Base-by-base conservation (phyloP, 2,888 invertebrate species). In the Phania funesta region DNA sequence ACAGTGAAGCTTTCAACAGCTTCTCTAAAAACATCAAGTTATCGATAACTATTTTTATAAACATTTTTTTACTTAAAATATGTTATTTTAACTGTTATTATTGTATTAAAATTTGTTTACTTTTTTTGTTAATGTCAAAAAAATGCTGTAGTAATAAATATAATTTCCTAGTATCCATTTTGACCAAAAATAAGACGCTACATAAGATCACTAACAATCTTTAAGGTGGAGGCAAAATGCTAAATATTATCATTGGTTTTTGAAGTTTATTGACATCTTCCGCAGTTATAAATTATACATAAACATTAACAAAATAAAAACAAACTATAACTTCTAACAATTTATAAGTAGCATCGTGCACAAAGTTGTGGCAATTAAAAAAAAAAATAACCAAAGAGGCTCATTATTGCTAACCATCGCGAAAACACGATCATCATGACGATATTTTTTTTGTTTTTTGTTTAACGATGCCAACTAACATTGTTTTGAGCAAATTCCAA, bases 221-320 rank as follows among this genome's bases (percentile, higher is more conserved):
- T 60, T 29, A 46, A 54, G 62, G 50, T 73, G 62, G 38, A 56
- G 44, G 32, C 32, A 54, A 64, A 32, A 32, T 35, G 11, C 32
- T 22, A n/a, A 9, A 50, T 50, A 38, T 3, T 20, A 48, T 71
- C 2, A n/a, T 18, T 35, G 5, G 8, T 6, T 9, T 68, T 7
- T 68, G 32, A 62, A 64, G 62, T 74, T 81, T 71, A 67, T 77
- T 81, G 77, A 78, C 78, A 70, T 81, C 81, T 78, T 78, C 73
- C 77, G 77, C 22, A 70, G 64, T 81, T 56, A 68, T 50, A 81
- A 81, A 77, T 81, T 81, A 81, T n/a, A 50, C 78, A 81, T 73
- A 50, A 80, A 54, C 62, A 67, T 76, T 56, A 70, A 44, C 24
- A 50, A 26, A 41, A 50, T 8, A 46, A 29, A 18, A 48, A 67